Evolutionary conservation across 2,888 invertebrate genomes (phyloP), one percentile per base, ranked within the genome.

Genomic region (Cynaeus angustus): DNA sequence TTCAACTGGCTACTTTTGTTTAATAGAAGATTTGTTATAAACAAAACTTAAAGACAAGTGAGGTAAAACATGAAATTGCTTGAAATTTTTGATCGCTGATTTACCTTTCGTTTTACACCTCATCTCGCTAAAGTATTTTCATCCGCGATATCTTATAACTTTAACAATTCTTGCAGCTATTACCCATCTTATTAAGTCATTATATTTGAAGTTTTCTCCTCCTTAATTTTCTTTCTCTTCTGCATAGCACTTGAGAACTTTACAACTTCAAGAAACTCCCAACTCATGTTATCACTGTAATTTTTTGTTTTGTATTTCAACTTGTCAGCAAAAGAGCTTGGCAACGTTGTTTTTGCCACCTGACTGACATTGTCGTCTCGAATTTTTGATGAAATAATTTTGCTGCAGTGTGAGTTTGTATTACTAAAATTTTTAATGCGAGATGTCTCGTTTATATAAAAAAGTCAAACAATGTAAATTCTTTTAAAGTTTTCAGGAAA

Each of bases 281-380:
- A 21, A 16, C 55, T 55, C 14, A 16, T 3, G 14, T 38, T 14
- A 9, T 16, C 16, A 16, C 16, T n/a, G 38, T 38, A 13, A 38
- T 37, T 38, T 53, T 53, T 55, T 52, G n/a, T 38, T 55, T 55
- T 16, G 14, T 55, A 21, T 46, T 38, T 55, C 16, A 14, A 52
- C 38, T 37, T 55, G 16, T 14, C 37, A 8, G 21, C 38, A 21
- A n/a, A 46, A 55, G 16, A 38, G 13, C 26, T 52, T 12, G 33
- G 30, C 37, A 16, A n/a, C 38, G 16, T 55, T 55, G 30, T 55
- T 55, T 33, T n/a, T 1, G 9, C 12, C 21, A 46, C 16, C 46
- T 16, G 46, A 46, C 46, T 16, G 46, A 46, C 46, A 16, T 7
- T 46, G 46, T 46, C 46, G 21, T 46, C 13, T 26, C 10, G 50